phyloP scores from a whole-genome alignment of 2,888 invertebrate species.

The Camptogramma bilineatum region DNA sequence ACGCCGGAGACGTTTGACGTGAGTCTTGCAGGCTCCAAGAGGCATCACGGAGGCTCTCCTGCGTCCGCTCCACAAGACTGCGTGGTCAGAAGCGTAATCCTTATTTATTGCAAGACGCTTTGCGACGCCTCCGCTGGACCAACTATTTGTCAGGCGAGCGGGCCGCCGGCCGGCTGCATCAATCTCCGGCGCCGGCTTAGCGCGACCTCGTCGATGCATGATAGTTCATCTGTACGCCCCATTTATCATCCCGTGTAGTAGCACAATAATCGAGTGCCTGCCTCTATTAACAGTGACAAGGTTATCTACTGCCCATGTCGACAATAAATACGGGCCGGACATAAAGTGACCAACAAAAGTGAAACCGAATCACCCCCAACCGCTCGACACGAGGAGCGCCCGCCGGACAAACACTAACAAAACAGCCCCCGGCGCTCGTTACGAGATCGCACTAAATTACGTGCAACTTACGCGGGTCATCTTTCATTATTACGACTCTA shows the following conservation, averaged over 20 bases:
- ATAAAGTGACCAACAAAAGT: slow-evolving; percentile 78
- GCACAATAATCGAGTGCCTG: slow-evolving; percentile 55
- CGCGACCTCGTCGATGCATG: slow-evolving; percentile 57
- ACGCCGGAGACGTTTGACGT: slow-evolving; percentile 63
- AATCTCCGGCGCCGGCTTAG: slow-evolving; percentile 74
- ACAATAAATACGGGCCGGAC: slow-evolving; percentile 69
- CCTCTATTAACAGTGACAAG: slow-evolving; percentile 64
- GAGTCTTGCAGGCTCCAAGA: slow-evolving; percentile 58
- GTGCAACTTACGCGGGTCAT: slow-evolving; percentile 78
- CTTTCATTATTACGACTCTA: slow-evolving; percentile 82
- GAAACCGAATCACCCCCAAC: slow-evolving; percentile 74
- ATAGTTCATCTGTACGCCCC: slow-evolving; percentile 52
- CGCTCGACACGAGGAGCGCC: slow-evolving; percentile 58
- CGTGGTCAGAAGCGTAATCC: slow-evolving; percentile 81
- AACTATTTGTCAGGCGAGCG: slow-evolving; percentile 76
- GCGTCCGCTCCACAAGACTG: slow-evolving; percentile 76
- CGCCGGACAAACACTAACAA: slow-evolving; percentile 67
- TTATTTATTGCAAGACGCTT: slow-evolving; percentile 85
- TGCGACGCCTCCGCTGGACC: slow-evolving; percentile 77
- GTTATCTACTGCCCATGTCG: slow-evolving; percentile 62
- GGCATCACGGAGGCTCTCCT: slow-evolving; percentile 64
- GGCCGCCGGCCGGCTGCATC: slow-evolving; percentile 66
- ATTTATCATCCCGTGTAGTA: slow-evolving; percentile 55
- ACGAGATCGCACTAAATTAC: slow-evolving; percentile 77
- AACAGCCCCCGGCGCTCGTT: slow-evolving; percentile 66